Base-by-base conservation (phyloP, 35 echinoderm and acorn worm species). In the Strongylocentrotus purpuratus region DNA sequence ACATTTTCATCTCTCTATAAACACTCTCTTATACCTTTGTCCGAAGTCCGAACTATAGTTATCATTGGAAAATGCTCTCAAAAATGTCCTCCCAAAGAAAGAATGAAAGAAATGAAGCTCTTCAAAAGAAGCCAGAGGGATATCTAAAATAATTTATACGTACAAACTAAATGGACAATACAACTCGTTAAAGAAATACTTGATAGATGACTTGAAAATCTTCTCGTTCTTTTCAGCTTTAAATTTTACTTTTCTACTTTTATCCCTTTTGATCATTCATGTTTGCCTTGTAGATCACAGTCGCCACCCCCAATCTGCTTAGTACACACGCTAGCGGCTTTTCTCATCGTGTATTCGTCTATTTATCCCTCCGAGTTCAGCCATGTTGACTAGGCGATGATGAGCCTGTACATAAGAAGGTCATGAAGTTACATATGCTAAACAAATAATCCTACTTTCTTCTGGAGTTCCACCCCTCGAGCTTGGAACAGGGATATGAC, bases 371-470 rank as follows among this genome's bases (percentile, higher is more conserved):
- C 65, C 20, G 65, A 78, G 18, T 15, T 78, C 25, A n/a, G 65
- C 65, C 65, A 78, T 78, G 65, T 78, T n/a, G 65, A n/a, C 65
- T 22, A n/a, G 22, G 28, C 65, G 4, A 78, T 78, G 65, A 78
- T 78, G 65, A 78, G 65, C 65, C 25, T 78, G 65, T 78, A 78
- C 65, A 78, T n/a, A 78, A n/a, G 65, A n/a, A 78, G 65, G 65
- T 78, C 65, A 78, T 78, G 22, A 28, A 28, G 65, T 78, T 78
- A 78, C 65, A 78, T 78, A 78, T 78, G 65, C 65, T 78, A 22
- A 78, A 78, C 65, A 78, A 78, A 78, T 78, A 78, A 78, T 78
- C 65, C 65, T n/a, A 78, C 65, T 28, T n/a, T n/a, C 50, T n/a
- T 78, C 65, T 31, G 65, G 22, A 28, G 4, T n/a, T 78, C 18